Base-by-base conservation (phyloP, 92 coral and sea anemone genomes). In the Scolanthus callimorphus region DNA sequence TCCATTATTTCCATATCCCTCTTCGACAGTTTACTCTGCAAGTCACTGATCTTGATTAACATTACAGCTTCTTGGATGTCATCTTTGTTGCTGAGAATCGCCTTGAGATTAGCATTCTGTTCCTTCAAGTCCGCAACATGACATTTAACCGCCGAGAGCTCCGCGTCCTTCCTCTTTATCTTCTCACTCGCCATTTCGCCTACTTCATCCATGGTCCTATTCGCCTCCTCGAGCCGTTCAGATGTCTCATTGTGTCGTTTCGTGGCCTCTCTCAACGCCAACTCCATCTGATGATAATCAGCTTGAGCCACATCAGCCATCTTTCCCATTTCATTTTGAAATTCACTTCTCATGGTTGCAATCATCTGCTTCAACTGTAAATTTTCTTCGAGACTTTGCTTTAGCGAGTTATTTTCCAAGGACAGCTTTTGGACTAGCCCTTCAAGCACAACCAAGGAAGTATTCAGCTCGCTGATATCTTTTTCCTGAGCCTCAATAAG, bases 21-120 rank as follows among this genome's bases (percentile, higher is more conserved):
- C 46, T 47, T 59, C 3, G 75, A 29, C 44, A 68, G 57, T 9
- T 55, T 68, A n/a, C 44, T 37, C n/a, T 68, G 75, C 24, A 68
- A 22, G 29, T 68, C 75, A 23, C 55, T 56, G 13, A 68, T 46
- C 22, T 44, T 49, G 19, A 68, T 30, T 6, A 68, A 13, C 9
- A 46, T 29, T 4, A 38, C 28, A 2, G 65, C 25, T 28, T 41
- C 45, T 29, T 29, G 28, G 20, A 17, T 47, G 12, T 47, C 56
- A 4, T 39, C 17, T 50, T 24, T 12, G 39, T n/a, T 6, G 2
- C 15, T 29, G 28, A 49, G 27, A 1, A 11, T 41, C 0, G 25
- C 39, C 61, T 68, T 68, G 19, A 68, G 21, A 20, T 45, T 31
- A 1, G 28, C 19, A 43, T 68, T 68, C 48, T 68, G 63, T 13